A percentile compares a stretch with the other conserved stretches of the same genome.
phyloP scores from a whole-genome alignment of 2,113 vertebrate species.

The Apus apus region DNA sequence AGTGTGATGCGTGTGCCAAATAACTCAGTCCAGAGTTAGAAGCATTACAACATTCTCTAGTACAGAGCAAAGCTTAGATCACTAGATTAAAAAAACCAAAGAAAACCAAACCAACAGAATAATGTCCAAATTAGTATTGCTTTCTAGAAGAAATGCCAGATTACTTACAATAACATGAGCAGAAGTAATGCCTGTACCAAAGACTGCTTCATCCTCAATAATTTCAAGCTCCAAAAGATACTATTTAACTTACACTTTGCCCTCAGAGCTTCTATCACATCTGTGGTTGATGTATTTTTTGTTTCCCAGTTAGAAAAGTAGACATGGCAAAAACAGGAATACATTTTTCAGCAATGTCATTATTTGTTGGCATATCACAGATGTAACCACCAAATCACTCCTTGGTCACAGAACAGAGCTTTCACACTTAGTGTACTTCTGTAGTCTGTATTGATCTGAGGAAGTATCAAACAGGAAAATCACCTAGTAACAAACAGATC shows the following conservation, averaged over 20 bases:
- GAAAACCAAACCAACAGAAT: neutral
- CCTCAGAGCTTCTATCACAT: neutral
- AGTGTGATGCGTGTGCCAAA: neutral
- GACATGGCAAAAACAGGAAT: neutral
- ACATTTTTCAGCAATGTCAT: neutral
- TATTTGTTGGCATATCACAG: neutral
- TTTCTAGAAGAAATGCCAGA: neutral
- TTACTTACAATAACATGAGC: neutral
- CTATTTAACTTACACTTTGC: neutral
- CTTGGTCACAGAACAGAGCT: fast-evolving
- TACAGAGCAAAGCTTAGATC: neutral
- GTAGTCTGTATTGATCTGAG: neutral
- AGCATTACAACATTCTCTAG: neutral
- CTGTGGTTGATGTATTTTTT: neutral
- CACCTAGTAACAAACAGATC: neutral
- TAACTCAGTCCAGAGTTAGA: neutral
- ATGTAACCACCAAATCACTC: neutral
- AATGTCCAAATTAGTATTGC: neutral
- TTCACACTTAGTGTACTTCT: neutral
- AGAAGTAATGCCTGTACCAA: neutral
- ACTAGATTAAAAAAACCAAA: too few relatives aligned
- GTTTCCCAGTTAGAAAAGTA: too few relatives aligned
- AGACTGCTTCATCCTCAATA: neutral
- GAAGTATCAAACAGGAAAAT: neutral
- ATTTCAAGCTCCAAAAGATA: neutral